Conservation (phyloP, 2,888 invertebrate species). For the Tigriopus californicus region DNA sequence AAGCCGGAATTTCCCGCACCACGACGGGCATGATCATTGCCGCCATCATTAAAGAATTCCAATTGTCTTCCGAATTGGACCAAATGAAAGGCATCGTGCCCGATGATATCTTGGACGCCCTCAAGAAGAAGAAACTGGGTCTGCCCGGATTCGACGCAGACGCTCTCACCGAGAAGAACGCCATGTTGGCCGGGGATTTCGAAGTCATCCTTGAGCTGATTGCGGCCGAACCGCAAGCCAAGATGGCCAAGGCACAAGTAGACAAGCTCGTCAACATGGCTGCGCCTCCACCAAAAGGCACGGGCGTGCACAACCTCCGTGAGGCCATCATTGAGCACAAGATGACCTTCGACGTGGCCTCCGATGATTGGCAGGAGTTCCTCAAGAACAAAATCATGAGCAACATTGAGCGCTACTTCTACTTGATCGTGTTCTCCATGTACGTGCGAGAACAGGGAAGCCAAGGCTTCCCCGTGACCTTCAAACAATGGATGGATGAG, state of each 20-base stretch:
- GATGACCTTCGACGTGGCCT: slow-evolving; percentile 15
- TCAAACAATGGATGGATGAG: slow-evolving; percentile 10
- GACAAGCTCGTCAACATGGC: slow-evolving; percentile 13
- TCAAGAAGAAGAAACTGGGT: slow-evolving; percentile 16
- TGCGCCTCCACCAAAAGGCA: slow-evolving; percentile 14
- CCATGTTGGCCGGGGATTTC: slow-evolving; percentile 10
- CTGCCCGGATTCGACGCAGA: slow-evolving; percentile 13
- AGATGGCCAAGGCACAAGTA: slow-evolving; percentile 14
- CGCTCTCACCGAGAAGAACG: slow-evolving; percentile 10
- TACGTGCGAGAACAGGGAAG: slow-evolving; percentile 10
- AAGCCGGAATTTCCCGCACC: slow-evolving; percentile 12
- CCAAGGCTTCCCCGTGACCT: slow-evolving; percentile 4
- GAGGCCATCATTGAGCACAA: slow-evolving; percentile 12
- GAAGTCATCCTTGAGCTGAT: slow-evolving; percentile 14
- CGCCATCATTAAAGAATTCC: slow-evolving; percentile 10
- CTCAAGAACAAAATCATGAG: slow-evolving; percentile 15
- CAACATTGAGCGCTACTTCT: slow-evolving; percentile 15
- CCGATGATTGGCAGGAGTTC: slow-evolving; percentile 13
- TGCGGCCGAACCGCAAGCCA: background rate
- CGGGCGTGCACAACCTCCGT: slow-evolving; percentile 13
- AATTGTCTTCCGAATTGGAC: slow-evolving; percentile 4
- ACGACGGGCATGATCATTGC: slow-evolving; percentile 15
- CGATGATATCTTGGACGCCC: slow-evolving; percentile 14
- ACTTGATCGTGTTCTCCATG: slow-evolving; percentile 14
- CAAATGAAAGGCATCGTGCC: slow-evolving; percentile 15